Evolutionary conservation across 2,113 vertebrate genomes (phyloP).

Genomic region (Polypterus bichir): DNA sequence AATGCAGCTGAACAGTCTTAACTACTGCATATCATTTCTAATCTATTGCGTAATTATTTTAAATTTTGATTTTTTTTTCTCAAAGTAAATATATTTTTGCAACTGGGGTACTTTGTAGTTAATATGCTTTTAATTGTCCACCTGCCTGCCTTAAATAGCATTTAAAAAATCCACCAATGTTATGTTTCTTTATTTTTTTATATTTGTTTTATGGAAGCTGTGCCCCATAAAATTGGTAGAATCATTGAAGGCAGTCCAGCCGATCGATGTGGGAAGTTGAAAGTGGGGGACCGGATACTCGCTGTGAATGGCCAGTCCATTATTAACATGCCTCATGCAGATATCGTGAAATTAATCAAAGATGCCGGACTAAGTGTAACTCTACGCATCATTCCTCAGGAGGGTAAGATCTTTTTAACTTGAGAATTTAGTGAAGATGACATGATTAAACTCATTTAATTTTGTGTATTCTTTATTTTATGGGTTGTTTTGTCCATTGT

Average conservation of each 20-base stretch:
- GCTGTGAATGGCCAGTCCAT: slow-evolving; percentile 93
- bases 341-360: slow-evolving; percentile 98
- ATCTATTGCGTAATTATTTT: too few species aligned
- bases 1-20: too few species aligned
- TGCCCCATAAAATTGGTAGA: slow-evolving; percentile 94
- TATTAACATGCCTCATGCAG: slow-evolving; percentile 91
- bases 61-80: too few species aligned
- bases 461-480: neutral
- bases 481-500: too few species aligned
- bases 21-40: too few species aligned
- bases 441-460: neutral
- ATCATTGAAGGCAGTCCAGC: slow-evolving; percentile 97
- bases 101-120: too few species aligned
- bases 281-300: slow-evolving; percentile 94
- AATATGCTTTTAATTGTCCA: too few species aligned
- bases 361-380: slow-evolving; percentile 92
- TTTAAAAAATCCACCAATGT: neutral
- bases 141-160: neutral
- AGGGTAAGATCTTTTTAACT: slow-evolving; percentile 60
- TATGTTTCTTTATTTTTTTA: slow-evolving; percentile 1
- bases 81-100: too few species aligned
- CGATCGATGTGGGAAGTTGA: slow-evolving; percentile 86
- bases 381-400: slow-evolving; percentile 89
- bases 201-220: slow-evolving; percentile 48
- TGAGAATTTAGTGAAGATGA: neutral